phyloP scores from a whole-genome alignment of 1,140 invertebrate genomes.

The Leucophenga varia region DNA sequence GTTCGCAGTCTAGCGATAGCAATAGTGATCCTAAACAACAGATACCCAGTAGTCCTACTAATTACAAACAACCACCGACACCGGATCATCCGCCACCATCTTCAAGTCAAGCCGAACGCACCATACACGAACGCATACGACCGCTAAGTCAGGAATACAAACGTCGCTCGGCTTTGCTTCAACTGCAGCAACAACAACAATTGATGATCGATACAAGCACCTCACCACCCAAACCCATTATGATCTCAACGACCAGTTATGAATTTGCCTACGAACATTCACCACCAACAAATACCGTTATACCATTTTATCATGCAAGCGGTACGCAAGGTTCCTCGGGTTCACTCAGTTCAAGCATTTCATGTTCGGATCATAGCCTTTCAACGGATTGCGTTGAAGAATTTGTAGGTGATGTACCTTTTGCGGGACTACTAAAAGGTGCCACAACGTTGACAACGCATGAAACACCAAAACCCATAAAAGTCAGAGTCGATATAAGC shows the following conservation, averaged over 20 bases:
- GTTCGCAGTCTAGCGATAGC: constrained; percentile 19
- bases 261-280: constrained; percentile 30
- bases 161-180: constrained; percentile 39
- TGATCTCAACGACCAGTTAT: constrained; percentile 34
- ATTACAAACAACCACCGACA: constrained; percentile 89
- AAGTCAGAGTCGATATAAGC: constrained; percentile 5
- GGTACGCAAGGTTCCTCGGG: constrained; percentile 34
- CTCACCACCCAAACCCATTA: constrained; percentile 40
- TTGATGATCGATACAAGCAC: constrained; percentile 48
- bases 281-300: constrained; percentile 31
- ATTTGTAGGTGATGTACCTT: constrained; percentile 80
- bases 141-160: constrained; percentile 74
- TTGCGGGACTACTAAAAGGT: constrained; percentile 80
- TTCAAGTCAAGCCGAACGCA: constrained; percentile 83
- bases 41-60: constrained; percentile 75
- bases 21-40: constrained; percentile 41
- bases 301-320: constrained; percentile 36
- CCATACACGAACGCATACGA: constrained; percentile 87
- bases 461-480: constrained; percentile 47
- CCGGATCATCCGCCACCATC: constrained; percentile 93
- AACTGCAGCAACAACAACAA: constrained; percentile 37
- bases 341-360: constrained; percentile 61
- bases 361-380: constrained; percentile 73
- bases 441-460: constrained; percentile 58
- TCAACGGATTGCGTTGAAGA: constrained; percentile 83